phyloP scores from a whole-genome alignment of 2,797 vertebrate species.

The Hoplostethus mediterraneus region DNA sequence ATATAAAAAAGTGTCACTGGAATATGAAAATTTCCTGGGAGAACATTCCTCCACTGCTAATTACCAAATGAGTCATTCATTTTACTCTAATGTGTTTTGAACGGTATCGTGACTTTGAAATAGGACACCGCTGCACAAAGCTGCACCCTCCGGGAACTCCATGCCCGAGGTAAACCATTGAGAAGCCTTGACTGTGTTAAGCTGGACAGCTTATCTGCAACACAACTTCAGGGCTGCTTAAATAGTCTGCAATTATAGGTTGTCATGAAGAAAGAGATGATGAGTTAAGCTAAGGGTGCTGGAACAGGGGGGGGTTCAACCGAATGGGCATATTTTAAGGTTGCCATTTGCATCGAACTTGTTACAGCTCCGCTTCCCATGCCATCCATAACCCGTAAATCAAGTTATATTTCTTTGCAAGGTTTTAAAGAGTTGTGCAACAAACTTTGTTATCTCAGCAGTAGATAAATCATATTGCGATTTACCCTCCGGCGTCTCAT shows the following conservation, averaged over 20 bases:
- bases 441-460: too few species aligned
- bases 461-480: not conserved
- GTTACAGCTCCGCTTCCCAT: slow-evolving; percentile 13
- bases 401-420: not conserved
- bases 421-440: not conserved
- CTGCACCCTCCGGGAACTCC: slow-evolving; percentile 43
- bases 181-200: slow-evolving; percentile 61
- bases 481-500: not conserved
- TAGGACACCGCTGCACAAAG: slow-evolving; percentile 53
- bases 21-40: slow-evolving; percentile 21
- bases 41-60: slow-evolving; percentile 38
- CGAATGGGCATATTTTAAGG: slow-evolving; percentile 36
- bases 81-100: slow-evolving; percentile 54
- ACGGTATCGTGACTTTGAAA: slow-evolving; percentile 72
- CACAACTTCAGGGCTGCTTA: slow-evolving; percentile 78
- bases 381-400: slow-evolving; percentile 21
- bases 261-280: slow-evolving; percentile 69
- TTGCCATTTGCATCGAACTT: slow-evolving; percentile 54
- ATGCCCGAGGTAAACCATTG: slow-evolving; percentile 53
- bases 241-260: slow-evolving; percentile 75
- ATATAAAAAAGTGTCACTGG: too few species aligned
- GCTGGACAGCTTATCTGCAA: slow-evolving; percentile 69
- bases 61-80: slow-evolving; percentile 45
- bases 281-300: slow-evolving; percentile 64
- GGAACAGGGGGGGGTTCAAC: slow-evolving; percentile 25